Conservation (phyloP, 2,888 invertebrate species). For the Aphidius colemani region DNA sequence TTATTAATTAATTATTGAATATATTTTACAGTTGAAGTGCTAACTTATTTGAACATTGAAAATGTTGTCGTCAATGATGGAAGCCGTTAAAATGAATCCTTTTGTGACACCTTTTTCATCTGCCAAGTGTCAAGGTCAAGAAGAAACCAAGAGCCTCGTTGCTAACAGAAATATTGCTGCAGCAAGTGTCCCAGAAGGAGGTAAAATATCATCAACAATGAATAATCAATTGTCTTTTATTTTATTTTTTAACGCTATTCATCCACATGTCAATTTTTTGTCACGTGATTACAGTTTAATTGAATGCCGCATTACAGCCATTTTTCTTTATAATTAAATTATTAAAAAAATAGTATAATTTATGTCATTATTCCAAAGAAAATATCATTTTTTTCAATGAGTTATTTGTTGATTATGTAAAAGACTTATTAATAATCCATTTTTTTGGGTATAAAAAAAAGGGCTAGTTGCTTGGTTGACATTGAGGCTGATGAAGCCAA, state of each 20-base stretch:
- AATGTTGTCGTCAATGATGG: constrained; percentile 60
- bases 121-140: constrained; percentile 55
- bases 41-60: constrained; percentile 37
- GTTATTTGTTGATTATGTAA: constrained; percentile 4
- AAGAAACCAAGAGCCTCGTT: constrained; percentile 49
- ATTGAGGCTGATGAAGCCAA: not conserved
- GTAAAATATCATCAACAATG: constrained; percentile 43
- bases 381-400: too few relatives aligned
- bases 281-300: too few relatives aligned
- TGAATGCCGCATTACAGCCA: too few relatives aligned
- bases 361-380: too few relatives aligned
- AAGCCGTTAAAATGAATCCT: constrained; percentile 59
- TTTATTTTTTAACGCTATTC: not conserved
- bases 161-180: constrained; percentile 57
- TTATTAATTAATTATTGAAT: constrained; percentile 5
- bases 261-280: not conserved
- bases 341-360: too few relatives aligned
- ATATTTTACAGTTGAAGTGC: constrained; percentile 36
- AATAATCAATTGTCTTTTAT: constrained; percentile 18
- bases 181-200: constrained; percentile 53
- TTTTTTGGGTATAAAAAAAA: too few relatives aligned
- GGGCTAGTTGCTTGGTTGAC: too few relatives aligned
- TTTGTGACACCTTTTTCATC: constrained; percentile 56
- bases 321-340: too few relatives aligned
- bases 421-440: not conserved